Conservation (phyloP, 2,797 vertebrate genomes). For the Bradypodion pumilum region DNA sequence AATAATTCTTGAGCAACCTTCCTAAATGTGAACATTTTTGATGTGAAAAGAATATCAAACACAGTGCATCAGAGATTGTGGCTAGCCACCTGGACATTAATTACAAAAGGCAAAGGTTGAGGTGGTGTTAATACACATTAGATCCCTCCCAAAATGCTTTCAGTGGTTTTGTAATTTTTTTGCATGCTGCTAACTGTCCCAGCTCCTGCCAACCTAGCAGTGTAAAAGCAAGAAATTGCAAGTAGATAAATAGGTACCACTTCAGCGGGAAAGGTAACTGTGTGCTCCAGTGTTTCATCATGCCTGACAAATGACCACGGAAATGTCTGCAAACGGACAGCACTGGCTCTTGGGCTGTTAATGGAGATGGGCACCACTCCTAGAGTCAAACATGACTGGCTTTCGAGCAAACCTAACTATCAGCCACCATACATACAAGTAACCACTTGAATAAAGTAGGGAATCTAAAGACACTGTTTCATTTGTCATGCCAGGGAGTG, state of each 20-base stretch:
- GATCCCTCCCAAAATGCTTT: constrained; percentile 36
- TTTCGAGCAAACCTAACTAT: too few species aligned
- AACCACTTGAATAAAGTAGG: constrained; percentile 9
- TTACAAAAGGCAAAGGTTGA: constrained; percentile 1
- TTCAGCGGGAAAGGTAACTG: too few species aligned
- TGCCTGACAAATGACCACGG: too few species aligned
- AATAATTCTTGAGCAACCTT: constrained; percentile 35
- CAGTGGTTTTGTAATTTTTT: constrained; percentile 40
- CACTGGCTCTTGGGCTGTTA: too few species aligned
- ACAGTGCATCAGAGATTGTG: background rate
- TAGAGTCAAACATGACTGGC: too few species aligned
- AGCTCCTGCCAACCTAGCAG: too few species aligned
- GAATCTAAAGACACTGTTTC: background rate
- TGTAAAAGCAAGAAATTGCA: too few species aligned
- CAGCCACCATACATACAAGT: constrained; percentile 17
- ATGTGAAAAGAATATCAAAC: background rate
- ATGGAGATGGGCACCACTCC: too few species aligned
- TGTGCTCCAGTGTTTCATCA: too few species aligned
- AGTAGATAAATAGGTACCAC: too few species aligned
- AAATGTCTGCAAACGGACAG: too few species aligned
- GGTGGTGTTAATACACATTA: background rate
- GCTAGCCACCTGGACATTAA: constrained; percentile 2
- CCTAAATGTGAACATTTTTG: background rate
- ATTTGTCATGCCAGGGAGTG: background rate
- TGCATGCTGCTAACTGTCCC: too few species aligned